Evolutionary conservation across 2,113 vertebrate genomes (phyloP).

Genomic region (Ahaetulla prasina): DNA sequence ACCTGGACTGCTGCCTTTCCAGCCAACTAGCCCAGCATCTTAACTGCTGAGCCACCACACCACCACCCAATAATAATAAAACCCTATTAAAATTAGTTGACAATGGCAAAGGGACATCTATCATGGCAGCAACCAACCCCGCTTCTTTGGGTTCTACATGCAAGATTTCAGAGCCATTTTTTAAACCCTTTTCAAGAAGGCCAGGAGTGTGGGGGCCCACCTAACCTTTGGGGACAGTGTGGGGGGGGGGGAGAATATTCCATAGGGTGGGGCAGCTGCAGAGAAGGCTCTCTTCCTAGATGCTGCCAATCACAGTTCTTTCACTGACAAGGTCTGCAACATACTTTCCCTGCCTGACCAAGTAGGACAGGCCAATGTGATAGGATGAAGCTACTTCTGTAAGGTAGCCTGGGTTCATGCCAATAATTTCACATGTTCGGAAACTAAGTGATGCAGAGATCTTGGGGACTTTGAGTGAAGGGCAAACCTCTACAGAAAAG

Average conservation of each 20-base stretch:
- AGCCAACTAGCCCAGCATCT: not conserved
- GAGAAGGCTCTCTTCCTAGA: too few relatives aligned
- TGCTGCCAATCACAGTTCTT: too few relatives aligned
- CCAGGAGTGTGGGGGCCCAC: not conserved
- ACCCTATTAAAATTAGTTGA: not conserved
- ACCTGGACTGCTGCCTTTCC: not conserved
- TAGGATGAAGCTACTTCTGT: too few relatives aligned
- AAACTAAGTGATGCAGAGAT: not conserved
- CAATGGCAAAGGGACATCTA: not conserved
- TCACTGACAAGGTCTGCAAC: too few relatives aligned
- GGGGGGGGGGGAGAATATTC: too few relatives aligned
- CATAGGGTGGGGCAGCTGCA: too few relatives aligned
- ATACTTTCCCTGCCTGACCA: too few relatives aligned
- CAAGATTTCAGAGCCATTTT: not conserved
- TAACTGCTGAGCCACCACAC: not conserved
- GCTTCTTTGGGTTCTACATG: not conserved
- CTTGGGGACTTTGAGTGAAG: not conserved
- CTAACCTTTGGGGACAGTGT: not conserved
- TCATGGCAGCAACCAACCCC: not conserved
- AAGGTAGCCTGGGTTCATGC: too few relatives aligned
- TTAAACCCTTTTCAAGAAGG: not conserved
- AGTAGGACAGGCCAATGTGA: too few relatives aligned
- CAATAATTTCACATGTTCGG: not conserved
- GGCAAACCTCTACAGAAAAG: not conserved
- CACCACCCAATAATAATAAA: not conserved